These are phyloP conservation scores for Drosophila subquinaria DNA, from an alignment of 2,888 invertebrate species.

Conservation along the genomic window DNA sequence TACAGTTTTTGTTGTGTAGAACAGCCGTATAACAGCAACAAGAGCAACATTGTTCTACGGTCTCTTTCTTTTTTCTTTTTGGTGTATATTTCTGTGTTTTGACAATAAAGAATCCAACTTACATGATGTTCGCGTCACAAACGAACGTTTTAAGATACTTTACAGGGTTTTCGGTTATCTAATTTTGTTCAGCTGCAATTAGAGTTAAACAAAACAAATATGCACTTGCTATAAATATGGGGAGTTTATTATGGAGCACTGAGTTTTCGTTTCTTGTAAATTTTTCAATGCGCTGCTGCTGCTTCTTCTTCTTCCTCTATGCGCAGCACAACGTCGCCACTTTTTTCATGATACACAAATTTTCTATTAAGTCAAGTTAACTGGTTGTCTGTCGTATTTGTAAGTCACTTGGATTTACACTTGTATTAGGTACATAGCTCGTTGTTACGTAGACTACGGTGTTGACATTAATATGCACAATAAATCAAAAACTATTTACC, in stretches of 20 bases:
- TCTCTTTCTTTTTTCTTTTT: conserved; percentile 11
- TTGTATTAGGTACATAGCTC: conserved; percentile 1
- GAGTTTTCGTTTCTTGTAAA: conserved; percentile 45
- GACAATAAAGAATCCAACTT: conserved; percentile 57
- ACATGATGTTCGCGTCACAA: conserved; percentile 43
- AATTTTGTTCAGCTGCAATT: conserved; percentile 50
- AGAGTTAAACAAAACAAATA: conserved; percentile 40
- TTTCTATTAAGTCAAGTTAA: conserved; percentile 17
- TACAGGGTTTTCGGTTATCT: conserved; percentile 15
- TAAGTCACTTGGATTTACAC: not conserved
- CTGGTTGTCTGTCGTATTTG: not conserved
- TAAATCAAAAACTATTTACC: conserved; percentile 63
- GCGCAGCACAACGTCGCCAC: conserved; percentile 64
- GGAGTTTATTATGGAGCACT: conserved; percentile 35
- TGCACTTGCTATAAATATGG: conserved; percentile 49
- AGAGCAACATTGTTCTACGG: conserved; percentile 34
- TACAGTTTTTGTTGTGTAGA: conserved; percentile 63
- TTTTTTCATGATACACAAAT: conserved; percentile 54
- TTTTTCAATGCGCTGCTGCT: conserved; percentile 53
- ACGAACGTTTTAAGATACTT: conserved; percentile 25
- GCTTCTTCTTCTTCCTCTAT: conserved; percentile 39
- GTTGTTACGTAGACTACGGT: conserved; percentile 20
- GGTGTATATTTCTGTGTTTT: conserved; percentile 27
- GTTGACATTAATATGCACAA: conserved; percentile 49
- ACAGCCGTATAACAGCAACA: conserved; percentile 49